Evolutionary conservation across 2,888 invertebrate species (phyloP), one percentile per base, ranked within the genome.

Genomic region (Norana najaformis): DNA sequence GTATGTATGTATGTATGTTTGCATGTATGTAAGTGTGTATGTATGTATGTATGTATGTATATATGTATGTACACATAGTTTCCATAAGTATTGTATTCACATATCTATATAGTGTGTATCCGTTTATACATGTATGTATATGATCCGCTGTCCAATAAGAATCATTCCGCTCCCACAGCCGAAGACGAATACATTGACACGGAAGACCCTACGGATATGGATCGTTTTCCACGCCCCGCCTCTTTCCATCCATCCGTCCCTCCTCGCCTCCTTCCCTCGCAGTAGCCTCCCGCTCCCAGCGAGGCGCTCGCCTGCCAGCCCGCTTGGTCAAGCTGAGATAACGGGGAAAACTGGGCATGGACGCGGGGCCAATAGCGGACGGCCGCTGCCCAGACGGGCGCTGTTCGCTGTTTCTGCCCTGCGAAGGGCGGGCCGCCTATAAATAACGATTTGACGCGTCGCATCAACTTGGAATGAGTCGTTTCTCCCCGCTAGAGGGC

Each of bases 321-420:
- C 36, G 85, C 36, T 69, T 69, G 30, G 69, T n/a, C 69, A n/a
- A 69, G 69, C 69, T 30, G 8, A 30, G 69, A 69, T 69, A 69
- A 69, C 69, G 69, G 69, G n/a, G 69, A 69, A 69, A 69, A n/a
- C 69, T n/a, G n/a, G 69, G 69, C 85, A 85, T 30, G 14, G 85
- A 85, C 85, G 85, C 53, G 85, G 85, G 37, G 85, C 37, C 85
- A 85, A 85, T 85, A 16, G 37, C 36, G 36, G 85, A 85, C 35
- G 37, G 20, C 35, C 23, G 85, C 35, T 20, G 37, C 35, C 85
- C 36, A 85, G 35, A 35, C 36, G 34, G 20, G n/a, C 18, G 8
- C n/a, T 30, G 85, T 69, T 69, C 69, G 69, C 69, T 69, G n/a
- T 69, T n/a, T 69, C 18, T 69, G 69, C 69, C 69, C 69, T 69